A percentile compares a stretch with the other conserved stretches of the same genome.
These are phyloP conservation scores for Actinia equina DNA, from an alignment of 64 coral and sea anemone species.

Conservation along the genomic window DNA sequence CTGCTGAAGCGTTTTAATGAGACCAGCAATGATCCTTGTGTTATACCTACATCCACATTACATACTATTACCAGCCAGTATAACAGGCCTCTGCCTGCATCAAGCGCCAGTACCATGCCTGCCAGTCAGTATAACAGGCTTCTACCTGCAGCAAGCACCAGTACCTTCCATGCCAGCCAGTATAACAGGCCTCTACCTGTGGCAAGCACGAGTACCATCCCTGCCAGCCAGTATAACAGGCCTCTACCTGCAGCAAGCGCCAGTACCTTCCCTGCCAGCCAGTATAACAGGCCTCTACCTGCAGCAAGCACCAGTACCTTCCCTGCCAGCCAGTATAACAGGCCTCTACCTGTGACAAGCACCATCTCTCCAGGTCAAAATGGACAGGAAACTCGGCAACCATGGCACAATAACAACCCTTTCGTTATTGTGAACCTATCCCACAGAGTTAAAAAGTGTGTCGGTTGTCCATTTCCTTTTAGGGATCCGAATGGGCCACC, in stretches of 20 bases:
- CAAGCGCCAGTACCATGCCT: not conserved
- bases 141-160: too few relatives aligned
- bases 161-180: not conserved
- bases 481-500: conserved; percentile 31
- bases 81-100: not conserved
- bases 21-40: not conserved
- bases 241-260: not conserved
- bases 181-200: not conserved
- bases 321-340: not conserved
- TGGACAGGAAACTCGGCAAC: not conserved
- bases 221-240: not conserved
- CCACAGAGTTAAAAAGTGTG: conserved; percentile 33
- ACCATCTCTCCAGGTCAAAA: not conserved
- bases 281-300: not conserved
- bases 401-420: conserved; percentile 37
- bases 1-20: conserved; percentile 20
- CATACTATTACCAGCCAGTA: not conserved
- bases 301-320: too few relatives aligned
- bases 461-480: conserved; percentile 31
- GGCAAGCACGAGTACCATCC: not conserved
- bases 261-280: not conserved
- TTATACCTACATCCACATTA: too few relatives aligned
- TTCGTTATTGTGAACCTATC: conserved; percentile 23
- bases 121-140: not conserved
- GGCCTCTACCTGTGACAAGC: not conserved